Percentiles rank a stretch among this genome's conserved stretches.
Conservation (phyloP, 2,797 vertebrate species). For the Neosilurus mollespiculum region DNA sequence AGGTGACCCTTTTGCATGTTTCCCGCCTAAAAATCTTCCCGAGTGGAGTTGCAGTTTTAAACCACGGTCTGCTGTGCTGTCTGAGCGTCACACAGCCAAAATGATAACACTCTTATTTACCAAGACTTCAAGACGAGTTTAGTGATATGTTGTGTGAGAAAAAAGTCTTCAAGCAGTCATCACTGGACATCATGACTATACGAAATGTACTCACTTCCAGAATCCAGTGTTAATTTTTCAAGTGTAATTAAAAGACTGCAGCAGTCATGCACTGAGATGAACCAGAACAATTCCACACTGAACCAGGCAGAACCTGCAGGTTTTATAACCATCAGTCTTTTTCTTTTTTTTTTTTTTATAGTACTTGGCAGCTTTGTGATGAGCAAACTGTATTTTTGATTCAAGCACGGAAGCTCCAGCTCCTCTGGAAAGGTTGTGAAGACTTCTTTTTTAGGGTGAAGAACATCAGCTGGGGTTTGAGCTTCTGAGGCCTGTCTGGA, state of each 20-base stretch:
- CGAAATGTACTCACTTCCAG: neutral
- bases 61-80: neutral
- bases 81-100: neutral
- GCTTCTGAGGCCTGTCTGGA: slow-evolving; percentile 77
- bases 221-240: slow-evolving; percentile 22
- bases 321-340: neutral
- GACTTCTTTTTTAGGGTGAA: slow-evolving; percentile 87
- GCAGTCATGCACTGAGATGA: neutral
- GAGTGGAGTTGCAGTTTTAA: neutral
- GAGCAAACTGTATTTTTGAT: neutral
- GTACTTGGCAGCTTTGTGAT: neutral
- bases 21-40: too few species aligned
- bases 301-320: neutral
- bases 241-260: slow-evolving; percentile 22
- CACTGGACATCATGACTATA: neutral
- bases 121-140: neutral
- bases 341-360: neutral
- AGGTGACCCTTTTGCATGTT: too few species aligned
- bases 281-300: neutral
- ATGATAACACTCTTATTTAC: neutral
- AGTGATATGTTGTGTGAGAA: neutral
- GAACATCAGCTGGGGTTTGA: slow-evolving; percentile 80
- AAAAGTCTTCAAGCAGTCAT: slow-evolving; percentile 1
- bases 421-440: slow-evolving; percentile 93
- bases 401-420: slow-evolving; percentile 92